Evolutionary conservation across 1,140 invertebrate genomes (phyloP).

Genomic region (Drosophila kurseongensis): DNA sequence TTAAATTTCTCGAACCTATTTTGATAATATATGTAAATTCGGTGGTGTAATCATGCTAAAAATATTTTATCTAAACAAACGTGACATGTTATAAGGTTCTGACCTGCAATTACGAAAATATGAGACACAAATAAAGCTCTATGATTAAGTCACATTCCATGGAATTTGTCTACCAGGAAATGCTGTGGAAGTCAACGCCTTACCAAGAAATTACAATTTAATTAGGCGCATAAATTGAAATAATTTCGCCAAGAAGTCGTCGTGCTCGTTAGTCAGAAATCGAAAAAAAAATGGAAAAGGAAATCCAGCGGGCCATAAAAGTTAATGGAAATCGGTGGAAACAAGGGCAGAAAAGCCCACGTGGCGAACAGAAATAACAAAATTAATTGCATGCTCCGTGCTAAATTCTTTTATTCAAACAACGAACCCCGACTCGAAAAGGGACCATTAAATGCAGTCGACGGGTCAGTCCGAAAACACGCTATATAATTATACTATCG

Average conservation of each 20-base stretch:
- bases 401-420: slow-evolving; percentile 64
- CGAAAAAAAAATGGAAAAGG: slow-evolving; percentile 26
- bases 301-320: slow-evolving; percentile 37
- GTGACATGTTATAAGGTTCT: not conserved
- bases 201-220: slow-evolving; percentile 40
- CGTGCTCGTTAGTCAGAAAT: slow-evolving; percentile 15
- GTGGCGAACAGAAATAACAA: slow-evolving; percentile 20
- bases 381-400: slow-evolving; percentile 71
- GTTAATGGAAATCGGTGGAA: slow-evolving; percentile 11
- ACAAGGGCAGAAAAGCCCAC: slow-evolving; percentile 23
- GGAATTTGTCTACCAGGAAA: not conserved
- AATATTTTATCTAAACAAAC: not conserved
- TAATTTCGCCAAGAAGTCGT: slow-evolving; percentile 7
- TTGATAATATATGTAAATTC: too few relatives aligned
- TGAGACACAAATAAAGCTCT: slow-evolving; percentile 1
- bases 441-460: slow-evolving; percentile 43
- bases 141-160: slow-evolving; percentile 5
- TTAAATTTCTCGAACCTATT: too few relatives aligned
- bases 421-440: slow-evolving; percentile 14
- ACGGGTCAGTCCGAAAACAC: slow-evolving; percentile 47
- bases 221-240: slow-evolving; percentile 34
- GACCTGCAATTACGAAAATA: not conserved
- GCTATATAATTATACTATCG: slow-evolving; percentile 71
- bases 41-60: too few relatives aligned
- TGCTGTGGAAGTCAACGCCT: slow-evolving; percentile 4